Evolutionary conservation across 1,140 invertebrate species (phyloP), one percentile per base, ranked within the genome.

Genomic region (Atta texana): DNA sequence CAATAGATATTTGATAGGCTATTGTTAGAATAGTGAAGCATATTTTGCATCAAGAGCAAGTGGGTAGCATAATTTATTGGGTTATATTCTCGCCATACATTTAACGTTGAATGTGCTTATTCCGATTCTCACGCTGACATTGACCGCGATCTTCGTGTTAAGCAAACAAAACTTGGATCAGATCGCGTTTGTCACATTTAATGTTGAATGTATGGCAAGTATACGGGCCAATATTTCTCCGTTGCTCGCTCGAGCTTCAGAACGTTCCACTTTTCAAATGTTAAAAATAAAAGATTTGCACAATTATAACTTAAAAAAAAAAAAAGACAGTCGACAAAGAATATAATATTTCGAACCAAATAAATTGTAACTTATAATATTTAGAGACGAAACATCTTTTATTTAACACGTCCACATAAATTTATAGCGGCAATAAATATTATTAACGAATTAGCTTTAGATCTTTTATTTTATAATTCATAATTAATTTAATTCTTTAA

Each of bases 111-210:
- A 75, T 84, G 69, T 34, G 80, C 69, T 28, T 75, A 75, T 84
- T 84, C 55, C 69, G 55, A 84, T 84, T 74, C 80, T 84, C 69
- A 74, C 80, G 57, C 59, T 63, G 80, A 84, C 80, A 84, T 84
- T 84, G 80, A 84, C 80, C 80, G 80, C 80, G 80, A 84, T 84
- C 69, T 75, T 75, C 55, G 55, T 68, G 69, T 84, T 51, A 49
- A 75, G 80, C 55, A 75, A 84, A 84, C 80, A 84, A 74, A 84
- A 63, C 69, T 84, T 61, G 44, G 55, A 74, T 84, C 55, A 31
- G 49, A n/a, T 28, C 69, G 55, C 80, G 80, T 75, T 84, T 61
- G 53, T 74, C 44, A 51, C 55, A 49, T 74, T 84, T 84, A 61
- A 4, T 34, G 39, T 31, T 57, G 39, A 51, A 51, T 28, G 78